Percentiles rank a stretch among this genome's conserved stretches.
These are phyloP conservation scores for Spodoptera frugiperda DNA, from an alignment of 1,140 invertebrate genomes.

Conservation along the genomic window DNA sequence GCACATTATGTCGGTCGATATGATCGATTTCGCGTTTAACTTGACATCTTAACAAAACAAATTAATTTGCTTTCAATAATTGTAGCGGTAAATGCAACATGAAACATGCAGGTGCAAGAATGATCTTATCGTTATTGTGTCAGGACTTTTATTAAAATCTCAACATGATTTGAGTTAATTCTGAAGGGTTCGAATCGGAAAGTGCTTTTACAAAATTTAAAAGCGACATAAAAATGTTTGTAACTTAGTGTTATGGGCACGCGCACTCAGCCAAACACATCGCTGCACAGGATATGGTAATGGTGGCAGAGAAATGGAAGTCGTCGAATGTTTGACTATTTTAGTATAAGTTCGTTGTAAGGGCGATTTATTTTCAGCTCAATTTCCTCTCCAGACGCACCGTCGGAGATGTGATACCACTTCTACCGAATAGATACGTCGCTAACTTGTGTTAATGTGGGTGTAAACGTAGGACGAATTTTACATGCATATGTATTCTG, in stretches of 20 bases:
- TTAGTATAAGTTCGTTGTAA: slow-evolving; percentile 78
- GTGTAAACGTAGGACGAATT: slow-evolving; percentile 49
- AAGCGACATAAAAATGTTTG: slow-evolving; percentile 28
- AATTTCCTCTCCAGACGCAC: slow-evolving; percentile 77
- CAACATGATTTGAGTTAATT: neutral
- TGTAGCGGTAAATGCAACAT: too few species aligned
- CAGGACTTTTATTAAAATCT: neutral
- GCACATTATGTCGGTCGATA: slow-evolving; percentile 20
- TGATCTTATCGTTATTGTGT: too few species aligned
- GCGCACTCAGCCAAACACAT: slow-evolving; percentile 63
- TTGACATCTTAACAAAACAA: neutral
- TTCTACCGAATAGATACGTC: slow-evolving; percentile 51
- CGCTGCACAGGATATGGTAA: slow-evolving; percentile 83
- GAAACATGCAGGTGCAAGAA: too few species aligned
- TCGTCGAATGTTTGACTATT: slow-evolving; percentile 76
- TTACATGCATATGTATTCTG: neutral
- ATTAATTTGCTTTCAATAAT: too few species aligned
- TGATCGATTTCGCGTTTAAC: slow-evolving; percentile 19
- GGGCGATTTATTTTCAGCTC: slow-evolving; percentile 84
- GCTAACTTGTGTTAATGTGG: slow-evolving; percentile 58
- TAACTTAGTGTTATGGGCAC: slow-evolving; percentile 63
- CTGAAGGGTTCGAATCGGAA: neutral
- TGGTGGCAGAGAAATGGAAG: slow-evolving; percentile 80
- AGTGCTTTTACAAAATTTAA: slow-evolving; percentile 6
- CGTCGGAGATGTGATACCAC: slow-evolving; percentile 57